Conservation (phyloP, 1,140 invertebrate genomes). For the Penaeus chinensis region DNA sequence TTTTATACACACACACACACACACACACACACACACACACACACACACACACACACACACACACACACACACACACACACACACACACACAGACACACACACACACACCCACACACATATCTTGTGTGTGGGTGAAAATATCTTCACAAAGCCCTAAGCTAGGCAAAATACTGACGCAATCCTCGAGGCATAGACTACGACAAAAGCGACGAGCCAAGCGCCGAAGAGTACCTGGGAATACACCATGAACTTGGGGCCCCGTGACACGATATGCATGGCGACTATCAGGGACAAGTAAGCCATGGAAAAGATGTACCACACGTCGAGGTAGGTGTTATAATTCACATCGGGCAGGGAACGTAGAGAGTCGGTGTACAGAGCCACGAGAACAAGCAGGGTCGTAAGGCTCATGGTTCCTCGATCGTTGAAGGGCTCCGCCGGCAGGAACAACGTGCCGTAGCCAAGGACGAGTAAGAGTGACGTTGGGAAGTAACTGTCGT, state of each 20-base stretch:
- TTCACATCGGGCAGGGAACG: slow-evolving; percentile 3
- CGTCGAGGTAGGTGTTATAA: slow-evolving; percentile 32
- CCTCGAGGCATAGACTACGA: slow-evolving; percentile 1
- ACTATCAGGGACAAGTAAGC: slow-evolving; percentile 35
- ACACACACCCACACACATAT: not conserved
- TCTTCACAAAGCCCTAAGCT: not conserved
- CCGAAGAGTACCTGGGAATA: slow-evolving; percentile 22
- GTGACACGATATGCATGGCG: not conserved
- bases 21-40: not conserved
- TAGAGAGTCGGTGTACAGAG: slow-evolving; percentile 35
- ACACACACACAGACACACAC: not conserved
- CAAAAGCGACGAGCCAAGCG: not conserved
- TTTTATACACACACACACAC: not conserved
- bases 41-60: not conserved
- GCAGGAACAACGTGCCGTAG: slow-evolving; percentile 42
- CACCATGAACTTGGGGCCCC: not conserved
- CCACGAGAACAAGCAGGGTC: slow-evolving; percentile 31
- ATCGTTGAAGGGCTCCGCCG: slow-evolving; percentile 38
- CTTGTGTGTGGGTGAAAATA: not conserved
- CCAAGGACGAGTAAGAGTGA: slow-evolving; percentile 30
- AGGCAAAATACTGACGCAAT: not conserved
- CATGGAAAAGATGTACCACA: slow-evolving; percentile 44
- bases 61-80: not conserved
- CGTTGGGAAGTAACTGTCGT: slow-evolving; percentile 30
- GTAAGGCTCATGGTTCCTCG: slow-evolving; percentile 45